Evolutionary conservation across 2,888 invertebrate species (phyloP), one percentile per base, ranked within the genome.

Genomic region (Drosophila maculinotata): DNA sequence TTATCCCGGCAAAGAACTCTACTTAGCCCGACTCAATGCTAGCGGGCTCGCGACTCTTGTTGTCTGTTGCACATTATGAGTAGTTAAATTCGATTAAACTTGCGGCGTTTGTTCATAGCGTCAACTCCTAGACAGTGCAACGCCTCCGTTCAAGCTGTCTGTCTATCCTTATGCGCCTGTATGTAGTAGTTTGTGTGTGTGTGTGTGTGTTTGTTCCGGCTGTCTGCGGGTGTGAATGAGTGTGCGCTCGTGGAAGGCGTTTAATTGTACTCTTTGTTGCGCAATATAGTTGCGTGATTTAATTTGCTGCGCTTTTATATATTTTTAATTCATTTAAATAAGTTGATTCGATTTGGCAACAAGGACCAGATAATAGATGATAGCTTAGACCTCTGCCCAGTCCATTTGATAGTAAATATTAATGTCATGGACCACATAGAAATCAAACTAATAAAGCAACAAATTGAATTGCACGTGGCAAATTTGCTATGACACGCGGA

Each of bases 1-100:
- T 35, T 35, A 35, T 35, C 15, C 17, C 35, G 15, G 6, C n/a
- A 6, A 31, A 9, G 17, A 30, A 42, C 17, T 31, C 33, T 44
- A 33, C 48, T 66, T 33, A 28, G 38, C 67, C 45, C 31, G 28
- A 36, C 38, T 54, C 35, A 14, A 38, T 49, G 51, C 36, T 26
- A 15, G 15, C 31, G 41, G 30, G 38, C 30, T 25, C 39, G 35
- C 58, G 57, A 57, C 68, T 67, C 69, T 66, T 74, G 80, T 79
- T 86, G 88, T 88, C 89, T 89, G 83, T 75, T 85, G 87, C 83
- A 87, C 81, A 88, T 89, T 89, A 89, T 84, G 87, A 89, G 87
- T 86, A 80, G 83, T 87, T 84, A 73, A 88, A 90, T 89, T 90
- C 87, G 89, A 90, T 90, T 89, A 90, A 86, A 82, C 76, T 83